These are phyloP conservation scores for Podarcis cretensis DNA, from an alignment of 2,113 vertebrate species.

Conservation along the genomic window DNA sequence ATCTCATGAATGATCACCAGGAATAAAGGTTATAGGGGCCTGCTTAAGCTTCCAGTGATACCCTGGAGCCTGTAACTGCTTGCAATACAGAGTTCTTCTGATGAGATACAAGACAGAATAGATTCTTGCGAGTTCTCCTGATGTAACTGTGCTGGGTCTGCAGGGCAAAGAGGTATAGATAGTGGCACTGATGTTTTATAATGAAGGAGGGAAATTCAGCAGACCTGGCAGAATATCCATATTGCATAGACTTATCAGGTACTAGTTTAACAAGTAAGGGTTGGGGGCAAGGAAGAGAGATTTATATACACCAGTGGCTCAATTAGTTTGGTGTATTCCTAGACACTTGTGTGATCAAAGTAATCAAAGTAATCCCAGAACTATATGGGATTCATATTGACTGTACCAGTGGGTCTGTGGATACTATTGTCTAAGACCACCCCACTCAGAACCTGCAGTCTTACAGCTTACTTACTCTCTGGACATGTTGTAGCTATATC, in stretches of 20 bases:
- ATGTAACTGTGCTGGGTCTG: neutral
- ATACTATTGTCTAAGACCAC: neutral
- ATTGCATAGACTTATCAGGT: neutral
- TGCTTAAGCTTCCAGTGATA: slow-evolving; percentile 3
- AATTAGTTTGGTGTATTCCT: neutral
- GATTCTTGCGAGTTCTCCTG: slow-evolving; percentile 6
- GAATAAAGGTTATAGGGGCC: slow-evolving; percentile 26
- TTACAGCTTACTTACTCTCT: neutral
- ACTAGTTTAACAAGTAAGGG: neutral
- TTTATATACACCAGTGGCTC: neutral
- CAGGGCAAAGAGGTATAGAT: slow-evolving; percentile 22
- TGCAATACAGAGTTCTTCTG: slow-evolving; percentile 36
- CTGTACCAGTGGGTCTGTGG: no score
- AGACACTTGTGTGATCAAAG: neutral
- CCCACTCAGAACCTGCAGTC: neutral
- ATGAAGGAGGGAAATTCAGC: neutral
- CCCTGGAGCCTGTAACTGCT: slow-evolving; percentile 6
- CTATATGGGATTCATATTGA: neutral
- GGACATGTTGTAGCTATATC: neutral
- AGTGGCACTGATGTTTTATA: neutral
- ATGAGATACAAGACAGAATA: slow-evolving; percentile 6
- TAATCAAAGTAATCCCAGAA: neutral
- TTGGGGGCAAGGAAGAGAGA: neutral
- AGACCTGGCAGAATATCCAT: neutral
- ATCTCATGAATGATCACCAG: neutral